Evolutionary conservation across 2,113 vertebrate genomes (phyloP), one percentile per base, ranked within the genome.

Genomic region (Speoplatyrhinus poulsoni): DNA sequence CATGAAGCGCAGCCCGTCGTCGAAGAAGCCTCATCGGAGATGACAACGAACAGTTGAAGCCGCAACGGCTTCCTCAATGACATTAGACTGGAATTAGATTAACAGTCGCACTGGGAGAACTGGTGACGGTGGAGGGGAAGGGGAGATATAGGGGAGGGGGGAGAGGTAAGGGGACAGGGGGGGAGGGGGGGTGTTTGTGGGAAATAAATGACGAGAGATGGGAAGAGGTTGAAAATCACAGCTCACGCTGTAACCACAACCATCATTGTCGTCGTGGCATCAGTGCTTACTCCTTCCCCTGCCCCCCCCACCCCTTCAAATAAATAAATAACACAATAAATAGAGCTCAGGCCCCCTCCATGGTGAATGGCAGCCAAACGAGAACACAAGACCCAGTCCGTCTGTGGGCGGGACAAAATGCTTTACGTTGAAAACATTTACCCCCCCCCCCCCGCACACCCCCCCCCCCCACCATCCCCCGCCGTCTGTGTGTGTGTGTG

Each of bases 401-500:
- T 26, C 26, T 26, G 26, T 26, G 26, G 26, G 26, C 26, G 26
- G 26, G 26, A 26, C 26, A 3, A 2, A 26, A 26, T 26, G 26
- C 26, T 26, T 26, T 26, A 26, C 26, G 26, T 26, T 26, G 26
- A 26, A 26, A 26, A 26, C 26, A 26, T 26, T 26, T 26, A 26
- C 26, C 26, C 26, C 19, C 19, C 19, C 19, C 19, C 19, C 19
- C 19, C 1, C 19, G 2, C 19, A 26, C 26, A 26, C 26, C 26
- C 26, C 19, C 26, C 26, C 19, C 19, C 19, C 1, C 19, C 26
- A 26, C 26, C 26, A 26, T 26, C 26, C 26, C 26, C 26, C 26
- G 26, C 2, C 26, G 65, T 70, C 73, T 47, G 77, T 75, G 78
- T 85, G 76, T 88, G 87, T 82, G 88, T 90, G 84, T 86, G 88